A percentile compares a stretch with the other conserved stretches of the same genome.
phyloP scores from a whole-genome alignment of 2,797 vertebrate species.

The Sciurus vulgaris region DNA sequence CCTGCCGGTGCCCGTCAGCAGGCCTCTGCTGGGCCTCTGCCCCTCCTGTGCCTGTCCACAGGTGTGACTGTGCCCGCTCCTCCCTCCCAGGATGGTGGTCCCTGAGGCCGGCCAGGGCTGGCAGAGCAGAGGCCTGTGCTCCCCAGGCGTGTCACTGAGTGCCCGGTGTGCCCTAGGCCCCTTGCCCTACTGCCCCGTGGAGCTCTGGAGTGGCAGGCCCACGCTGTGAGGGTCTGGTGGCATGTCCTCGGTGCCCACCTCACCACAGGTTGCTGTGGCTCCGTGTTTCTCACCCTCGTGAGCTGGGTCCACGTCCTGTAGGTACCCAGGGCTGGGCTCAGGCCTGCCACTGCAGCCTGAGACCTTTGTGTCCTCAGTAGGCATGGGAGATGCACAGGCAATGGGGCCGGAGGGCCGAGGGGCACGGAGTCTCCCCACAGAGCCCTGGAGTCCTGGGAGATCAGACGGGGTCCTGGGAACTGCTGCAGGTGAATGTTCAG shows the following conservation, averaged over 20 bases:
- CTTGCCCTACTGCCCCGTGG: too few species aligned
- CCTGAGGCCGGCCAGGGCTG: not conserved
- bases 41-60: not conserved
- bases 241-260: too few species aligned
- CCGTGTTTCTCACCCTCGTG: too few species aligned
- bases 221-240: not conserved
- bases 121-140: not conserved
- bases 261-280: too few species aligned
- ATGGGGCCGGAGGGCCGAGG: too few species aligned
- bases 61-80: not conserved
- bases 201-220: not conserved
- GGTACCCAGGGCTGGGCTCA: not conserved
- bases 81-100: too few species aligned
- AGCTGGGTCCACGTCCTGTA: accelerated
- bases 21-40: not conserved
- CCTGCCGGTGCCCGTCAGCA: too few species aligned
- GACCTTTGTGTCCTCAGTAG: not conserved
- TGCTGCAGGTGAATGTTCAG: not conserved
- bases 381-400: too few species aligned
- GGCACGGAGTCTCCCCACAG: too few species aligned
- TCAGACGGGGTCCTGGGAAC: not conserved
- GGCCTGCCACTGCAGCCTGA: not conserved
- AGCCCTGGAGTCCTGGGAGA: not conserved
- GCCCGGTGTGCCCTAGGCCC: not conserved
- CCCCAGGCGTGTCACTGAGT: not conserved